These are phyloP conservation scores for Protobothrops flavoviridis DNA, from an alignment of 2,113 vertebrate species.

Conservation along the genomic window DNA sequence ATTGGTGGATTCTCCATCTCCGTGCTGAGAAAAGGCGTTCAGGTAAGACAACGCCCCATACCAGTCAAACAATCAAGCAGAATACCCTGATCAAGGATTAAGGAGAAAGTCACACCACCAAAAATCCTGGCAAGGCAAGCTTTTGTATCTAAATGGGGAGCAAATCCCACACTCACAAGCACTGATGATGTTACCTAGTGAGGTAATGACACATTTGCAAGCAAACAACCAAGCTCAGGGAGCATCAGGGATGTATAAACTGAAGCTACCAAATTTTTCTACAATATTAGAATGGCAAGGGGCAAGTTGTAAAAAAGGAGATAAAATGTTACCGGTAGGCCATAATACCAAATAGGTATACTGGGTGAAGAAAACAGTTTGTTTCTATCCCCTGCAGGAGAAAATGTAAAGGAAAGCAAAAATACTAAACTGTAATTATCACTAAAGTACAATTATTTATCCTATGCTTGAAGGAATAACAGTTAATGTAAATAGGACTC, in stretches of 20 bases:
- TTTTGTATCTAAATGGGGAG: background rate
- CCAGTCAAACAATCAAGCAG: background rate
- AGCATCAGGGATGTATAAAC: conserved; percentile 11
- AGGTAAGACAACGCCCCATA: too few relatives aligned
- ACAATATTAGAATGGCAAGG: background rate
- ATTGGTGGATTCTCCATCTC: too few relatives aligned
- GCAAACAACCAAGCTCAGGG: background rate
- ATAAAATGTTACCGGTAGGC: too few relatives aligned
- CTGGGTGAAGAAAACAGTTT: background rate
- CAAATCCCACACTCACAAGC: background rate
- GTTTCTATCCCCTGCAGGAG: background rate
- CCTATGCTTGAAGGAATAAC: background rate
- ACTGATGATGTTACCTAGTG: background rate
- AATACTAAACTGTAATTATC: background rate
- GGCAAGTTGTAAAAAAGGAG: background rate
- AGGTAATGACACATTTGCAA: background rate
- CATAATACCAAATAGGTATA: background rate
- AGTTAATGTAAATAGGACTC: background rate
- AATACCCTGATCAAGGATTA: background rate
- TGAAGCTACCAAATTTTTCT: background rate
- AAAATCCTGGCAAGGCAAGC: background rate
- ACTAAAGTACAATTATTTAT: background rate
- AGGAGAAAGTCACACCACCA: background rate
- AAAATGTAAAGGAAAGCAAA: background rate
- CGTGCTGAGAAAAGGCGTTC: too few relatives aligned